phyloP scores from a whole-genome alignment of 2,888 invertebrate species.

The Leptinotarsa peninsularis region DNA sequence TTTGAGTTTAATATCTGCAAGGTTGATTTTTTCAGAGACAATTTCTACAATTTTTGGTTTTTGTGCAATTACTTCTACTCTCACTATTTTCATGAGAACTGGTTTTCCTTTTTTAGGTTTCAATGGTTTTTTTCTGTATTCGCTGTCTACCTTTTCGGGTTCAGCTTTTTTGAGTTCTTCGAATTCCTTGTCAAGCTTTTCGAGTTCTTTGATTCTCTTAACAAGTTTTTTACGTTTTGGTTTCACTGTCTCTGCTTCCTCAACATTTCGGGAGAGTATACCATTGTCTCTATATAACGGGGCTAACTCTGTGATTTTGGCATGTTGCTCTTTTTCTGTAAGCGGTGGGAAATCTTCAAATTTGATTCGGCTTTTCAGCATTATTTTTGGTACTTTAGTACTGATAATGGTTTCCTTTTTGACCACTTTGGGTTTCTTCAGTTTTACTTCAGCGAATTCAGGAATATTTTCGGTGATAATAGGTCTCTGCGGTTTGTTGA shows the following conservation, averaged over 20 bases:
- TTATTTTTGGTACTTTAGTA: conserved; percentile 72
- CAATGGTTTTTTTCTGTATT: conserved; percentile 60
- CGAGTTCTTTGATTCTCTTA: conserved; percentile 57
- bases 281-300: conserved; percentile 62
- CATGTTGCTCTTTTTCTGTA: conserved; percentile 56
- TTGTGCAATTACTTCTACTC: conserved; percentile 65
- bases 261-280: conserved; percentile 66
- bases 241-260: conserved; percentile 64
- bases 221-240: conserved; percentile 60
- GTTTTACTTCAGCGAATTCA: conserved; percentile 76
- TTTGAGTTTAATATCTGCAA: conserved; percentile 75
- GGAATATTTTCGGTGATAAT: conserved; percentile 71
- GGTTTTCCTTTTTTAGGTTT: conserved; percentile 56
- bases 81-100: conserved; percentile 54
- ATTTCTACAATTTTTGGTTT: conserved; percentile 72
- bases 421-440: conserved; percentile 63
- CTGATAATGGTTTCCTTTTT: conserved; percentile 52
- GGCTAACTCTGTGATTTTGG: conserved; percentile 59
- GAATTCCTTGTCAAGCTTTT: conserved; percentile 57
- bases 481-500: conserved; percentile 68
- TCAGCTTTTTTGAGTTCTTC: conserved; percentile 57
- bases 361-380: conserved; percentile 78
- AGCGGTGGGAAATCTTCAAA: conserved; percentile 66
- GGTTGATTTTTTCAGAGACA: conserved; percentile 69
- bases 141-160: conserved; percentile 48